Evolutionary conservation across 1,140 invertebrate species (phyloP).

Genomic region (Drosophila micromelanica): DNA sequence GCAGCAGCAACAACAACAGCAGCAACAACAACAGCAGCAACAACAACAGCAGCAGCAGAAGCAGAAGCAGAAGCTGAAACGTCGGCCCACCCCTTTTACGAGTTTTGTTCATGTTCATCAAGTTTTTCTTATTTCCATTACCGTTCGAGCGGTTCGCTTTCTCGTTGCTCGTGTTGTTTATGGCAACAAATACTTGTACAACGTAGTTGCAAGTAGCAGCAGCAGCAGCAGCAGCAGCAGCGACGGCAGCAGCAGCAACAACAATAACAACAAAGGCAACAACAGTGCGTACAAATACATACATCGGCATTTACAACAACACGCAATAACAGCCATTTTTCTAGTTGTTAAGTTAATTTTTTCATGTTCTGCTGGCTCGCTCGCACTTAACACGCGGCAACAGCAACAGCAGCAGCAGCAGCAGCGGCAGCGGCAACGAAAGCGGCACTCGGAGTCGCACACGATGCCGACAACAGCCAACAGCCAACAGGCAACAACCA

Average conservation of each 20-base stretch:
- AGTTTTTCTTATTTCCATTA: conserved; percentile 77
- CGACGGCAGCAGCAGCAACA: conserved; percentile 33
- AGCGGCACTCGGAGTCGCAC: conserved; percentile 7
- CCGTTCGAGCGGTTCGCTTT: conserved; percentile 60
- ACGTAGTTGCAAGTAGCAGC: conserved; percentile 52
- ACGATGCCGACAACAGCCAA: conserved; percentile 7
- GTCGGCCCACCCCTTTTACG: conserved; percentile 72
- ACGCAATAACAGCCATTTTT: conserved; percentile 84
- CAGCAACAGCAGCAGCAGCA: neutral
- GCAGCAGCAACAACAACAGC: conserved; percentile 13
- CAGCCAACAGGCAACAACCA: conserved; percentile 39
- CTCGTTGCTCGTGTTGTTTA: conserved; percentile 71
- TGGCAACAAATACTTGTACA: conserved; percentile 71
- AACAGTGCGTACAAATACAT: conserved; percentile 78
- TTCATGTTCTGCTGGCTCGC: conserved; percentile 82
- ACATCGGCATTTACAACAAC: conserved; percentile 83
- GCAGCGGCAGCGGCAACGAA: neutral
- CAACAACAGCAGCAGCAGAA: conserved; percentile 7
- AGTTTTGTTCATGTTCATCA: conserved; percentile 77
- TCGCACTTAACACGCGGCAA: conserved; percentile 51
- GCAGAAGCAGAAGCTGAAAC: conserved; percentile 22
- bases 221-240: conserved; percentile 19
- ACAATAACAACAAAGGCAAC: conserved; percentile 49
- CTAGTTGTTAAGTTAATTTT: conserved; percentile 85
- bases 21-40: neutral